Evolutionary conservation across 2,888 invertebrate species (phyloP), one percentile per base, ranked within the genome.

Genomic region (Oxystoma pomonae): DNA sequence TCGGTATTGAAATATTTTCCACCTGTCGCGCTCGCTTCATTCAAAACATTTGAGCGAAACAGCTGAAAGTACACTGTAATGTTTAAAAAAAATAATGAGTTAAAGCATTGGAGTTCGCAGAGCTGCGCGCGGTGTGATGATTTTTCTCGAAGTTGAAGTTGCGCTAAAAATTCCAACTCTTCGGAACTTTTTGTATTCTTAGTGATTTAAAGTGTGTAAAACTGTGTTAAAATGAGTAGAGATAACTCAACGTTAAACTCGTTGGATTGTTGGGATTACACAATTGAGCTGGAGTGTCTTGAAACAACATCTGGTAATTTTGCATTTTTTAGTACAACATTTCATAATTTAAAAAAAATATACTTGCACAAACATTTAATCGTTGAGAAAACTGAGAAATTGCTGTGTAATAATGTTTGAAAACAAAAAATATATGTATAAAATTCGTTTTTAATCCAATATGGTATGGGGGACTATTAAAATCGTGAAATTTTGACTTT

Each of bases 261-360:
- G 59, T 80, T 92, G 79, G 92, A 92, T 78, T 87, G 87, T 74
- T 92, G 92, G 92, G 92, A 92, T 84, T 92, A 92, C 78, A 89
- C 90, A 57, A 90, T 92, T 72, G 92, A 92, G 78, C 81, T 92
- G 80, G 91, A 91, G 78, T 91, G 90, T 78, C 83, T 91, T 72
- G 86, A 89, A 78, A 90, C 89, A 73, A 87, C 87, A 68, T 87
- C 90, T 90, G 90, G 90, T 90, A 64, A 62, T 66, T 60, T n/a
- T n/a, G n/a, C n/a, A n/a, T n/a, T n/a, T n/a, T n/a, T n/a, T n/a
- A n/a, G n/a, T n/a, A n/a, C n/a, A n/a, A n/a, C n/a, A n/a, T n/a
- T n/a, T n/a, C n/a, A n/a, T n/a, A n/a, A n/a, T n/a, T n/a, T n/a
- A n/a, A n/a, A n/a, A n/a, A n/a, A n/a, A n/a, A n/a, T n/a, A n/a